phyloP scores from a whole-genome alignment of 2,113 vertebrate species.

The Pithys albifrons region DNA sequence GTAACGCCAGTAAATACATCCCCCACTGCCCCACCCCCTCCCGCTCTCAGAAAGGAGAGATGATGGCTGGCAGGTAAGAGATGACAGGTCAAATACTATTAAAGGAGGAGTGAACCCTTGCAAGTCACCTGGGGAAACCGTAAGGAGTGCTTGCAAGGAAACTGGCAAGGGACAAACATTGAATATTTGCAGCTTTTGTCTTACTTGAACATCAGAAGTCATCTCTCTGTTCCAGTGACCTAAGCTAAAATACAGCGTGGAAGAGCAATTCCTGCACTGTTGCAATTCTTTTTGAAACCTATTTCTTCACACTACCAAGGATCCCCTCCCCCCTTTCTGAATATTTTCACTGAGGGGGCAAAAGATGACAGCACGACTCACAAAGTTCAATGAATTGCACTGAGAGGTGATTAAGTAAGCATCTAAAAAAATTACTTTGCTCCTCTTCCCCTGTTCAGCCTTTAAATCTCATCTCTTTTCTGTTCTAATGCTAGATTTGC shows the following conservation, averaged over 20 bases:
- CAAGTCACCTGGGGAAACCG: not conserved
- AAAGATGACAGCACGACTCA: not conserved
- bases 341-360: not conserved
- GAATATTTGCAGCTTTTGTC: constrained; percentile 32
- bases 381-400: constrained; percentile 54
- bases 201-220: not conserved
- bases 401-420: constrained; percentile 8
- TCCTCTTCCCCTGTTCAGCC: not conserved
- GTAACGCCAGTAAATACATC: constrained; percentile 32
- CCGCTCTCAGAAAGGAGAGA: constrained; percentile 4
- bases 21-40: not conserved
- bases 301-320: not conserved
- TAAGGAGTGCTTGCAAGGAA: not conserved
- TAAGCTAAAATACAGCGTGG: not conserved
- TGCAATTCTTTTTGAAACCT: not conserved
- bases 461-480: not conserved
- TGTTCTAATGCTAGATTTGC: not conserved
- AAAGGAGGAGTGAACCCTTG: not conserved
- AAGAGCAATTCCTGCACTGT: not conserved
- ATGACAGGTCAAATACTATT: constrained; percentile 8
- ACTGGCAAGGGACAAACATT: not conserved
- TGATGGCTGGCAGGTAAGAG: constrained; percentile 45
- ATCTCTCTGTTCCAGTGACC: constrained; percentile 3
- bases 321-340: not conserved
- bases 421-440: not conserved